Evolutionary conservation across 2,888 invertebrate genomes (phyloP), one percentile per base, ranked within the genome.

Genomic region (Ectemnius cavifrons): DNA sequence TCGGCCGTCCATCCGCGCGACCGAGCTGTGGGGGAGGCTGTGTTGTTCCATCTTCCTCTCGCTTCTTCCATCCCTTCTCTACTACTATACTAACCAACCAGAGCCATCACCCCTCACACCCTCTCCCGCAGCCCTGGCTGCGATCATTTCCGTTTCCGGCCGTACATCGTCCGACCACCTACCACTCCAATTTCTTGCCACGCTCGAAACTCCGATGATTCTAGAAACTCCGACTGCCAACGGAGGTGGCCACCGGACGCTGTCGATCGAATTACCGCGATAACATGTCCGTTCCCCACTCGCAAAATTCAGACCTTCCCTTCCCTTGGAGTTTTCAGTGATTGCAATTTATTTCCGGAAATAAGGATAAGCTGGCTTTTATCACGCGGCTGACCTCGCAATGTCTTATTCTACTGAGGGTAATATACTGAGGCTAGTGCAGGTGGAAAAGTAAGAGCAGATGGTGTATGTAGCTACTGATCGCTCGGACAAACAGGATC

Each of bases 81-180:
- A 23, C 23, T 23, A 23, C 46, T 59, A 63, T 49, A 20, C 4
- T 5, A 13, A 8, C 59, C 18, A 14, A 45, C 37, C 2, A 18
- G 45, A 14, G 6, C 49, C 49, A 2, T 20, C 28, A 27, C 27
- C 27, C 23, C 58, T 37, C 72, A 46, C 28, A 14, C 58, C 62
- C 27, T 56, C 52, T 56, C 52, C 67, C 49, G 1, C n/a, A 52
- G 52, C 8, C 52, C 52, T 14, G 14, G 52, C 52, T 52, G 16
- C 52, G 79, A 85, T 85, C 78, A 67, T 80, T 85, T 82, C 81
- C 80, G 82, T 73, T 84, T 84, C 85, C 84, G 81, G 82, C 64
- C 67, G 71, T 78, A 62, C 68, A 77, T 67, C 72, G 73, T 72
- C 52, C 71, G 63, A 73, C 64, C 75, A 71, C 57, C 80, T 75